These are phyloP conservation scores for Clamator glandarius DNA, from an alignment of 2,797 vertebrate genomes.

Conservation along the genomic window DNA sequence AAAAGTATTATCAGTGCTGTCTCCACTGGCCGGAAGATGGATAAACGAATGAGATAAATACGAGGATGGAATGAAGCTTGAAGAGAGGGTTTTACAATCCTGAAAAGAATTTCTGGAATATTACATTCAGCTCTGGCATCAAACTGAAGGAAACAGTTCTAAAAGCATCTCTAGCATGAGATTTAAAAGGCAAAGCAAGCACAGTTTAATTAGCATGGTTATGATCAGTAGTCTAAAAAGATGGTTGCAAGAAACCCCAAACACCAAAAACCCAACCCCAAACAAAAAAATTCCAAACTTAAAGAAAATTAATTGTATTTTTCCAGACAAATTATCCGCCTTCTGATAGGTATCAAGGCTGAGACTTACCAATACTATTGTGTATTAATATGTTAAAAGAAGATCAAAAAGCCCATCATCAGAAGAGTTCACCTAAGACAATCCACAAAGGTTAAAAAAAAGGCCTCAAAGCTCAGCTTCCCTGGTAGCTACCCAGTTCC, in stretches of 20 bases:
- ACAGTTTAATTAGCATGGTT: background rate
- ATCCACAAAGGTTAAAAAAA: background rate
- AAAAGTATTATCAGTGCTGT: background rate
- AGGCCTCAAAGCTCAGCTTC: background rate
- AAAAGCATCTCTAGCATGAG: background rate
- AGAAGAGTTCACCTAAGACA: background rate
- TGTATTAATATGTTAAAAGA: background rate
- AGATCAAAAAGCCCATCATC: background rate
- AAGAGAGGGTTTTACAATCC: background rate
- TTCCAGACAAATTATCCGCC: background rate
- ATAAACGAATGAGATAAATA: background rate
- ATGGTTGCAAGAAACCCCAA: background rate
- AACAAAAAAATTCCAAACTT: background rate
- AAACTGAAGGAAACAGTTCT: background rate
- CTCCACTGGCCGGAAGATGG: background rate
- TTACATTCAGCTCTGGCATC: background rate
- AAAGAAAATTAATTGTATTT: background rate
- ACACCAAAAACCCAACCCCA: fast-evolving
- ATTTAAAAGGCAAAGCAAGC: background rate
- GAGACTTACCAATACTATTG: background rate
- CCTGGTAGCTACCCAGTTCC: background rate
- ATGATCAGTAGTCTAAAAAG: background rate
- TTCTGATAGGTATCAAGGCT: background rate
- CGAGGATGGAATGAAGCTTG: background rate
- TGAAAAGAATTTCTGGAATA: background rate